These are phyloP conservation scores for Campylomormyrus tamandua DNA, from an alignment of 2,113 vertebrate species.

Conservation along the genomic window DNA sequence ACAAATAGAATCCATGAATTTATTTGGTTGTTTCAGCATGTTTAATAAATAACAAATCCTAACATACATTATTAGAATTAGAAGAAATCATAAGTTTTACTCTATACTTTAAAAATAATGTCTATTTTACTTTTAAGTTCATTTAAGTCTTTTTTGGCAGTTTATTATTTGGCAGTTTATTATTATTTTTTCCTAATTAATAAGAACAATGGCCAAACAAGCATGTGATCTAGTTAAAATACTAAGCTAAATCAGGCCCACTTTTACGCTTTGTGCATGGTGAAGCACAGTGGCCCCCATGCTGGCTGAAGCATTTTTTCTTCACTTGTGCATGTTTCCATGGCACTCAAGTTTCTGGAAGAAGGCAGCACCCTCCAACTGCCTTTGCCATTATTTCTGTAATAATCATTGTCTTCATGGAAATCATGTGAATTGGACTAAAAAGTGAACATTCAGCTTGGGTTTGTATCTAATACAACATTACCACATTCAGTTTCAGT, in stretches of 20 bases:
- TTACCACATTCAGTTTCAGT: neutral
- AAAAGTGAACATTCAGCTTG: neutral
- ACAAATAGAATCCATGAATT: neutral
- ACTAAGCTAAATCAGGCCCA: neutral
- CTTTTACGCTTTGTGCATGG: neutral
- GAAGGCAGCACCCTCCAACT: neutral
- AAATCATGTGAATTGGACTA: neutral
- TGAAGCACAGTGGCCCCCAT: neutral
- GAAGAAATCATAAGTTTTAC: neutral
- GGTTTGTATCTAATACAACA: neutral
- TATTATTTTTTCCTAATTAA: neutral
- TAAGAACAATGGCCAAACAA: neutral
- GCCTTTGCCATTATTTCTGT: neutral
- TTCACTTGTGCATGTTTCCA: neutral
- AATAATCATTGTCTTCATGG: neutral
- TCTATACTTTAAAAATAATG: neutral
- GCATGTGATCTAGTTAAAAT: neutral
- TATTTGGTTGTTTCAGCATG: neutral
- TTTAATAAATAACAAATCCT: neutral
- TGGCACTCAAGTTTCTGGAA: neutral
- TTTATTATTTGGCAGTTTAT: neutral
- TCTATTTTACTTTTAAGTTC: neutral
- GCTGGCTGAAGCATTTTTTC: neutral
- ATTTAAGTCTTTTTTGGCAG: neutral
- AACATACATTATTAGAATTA: neutral